Base-by-base conservation (phyloP, 2,113 vertebrate species). In the Dasyornis broadbenti region DNA sequence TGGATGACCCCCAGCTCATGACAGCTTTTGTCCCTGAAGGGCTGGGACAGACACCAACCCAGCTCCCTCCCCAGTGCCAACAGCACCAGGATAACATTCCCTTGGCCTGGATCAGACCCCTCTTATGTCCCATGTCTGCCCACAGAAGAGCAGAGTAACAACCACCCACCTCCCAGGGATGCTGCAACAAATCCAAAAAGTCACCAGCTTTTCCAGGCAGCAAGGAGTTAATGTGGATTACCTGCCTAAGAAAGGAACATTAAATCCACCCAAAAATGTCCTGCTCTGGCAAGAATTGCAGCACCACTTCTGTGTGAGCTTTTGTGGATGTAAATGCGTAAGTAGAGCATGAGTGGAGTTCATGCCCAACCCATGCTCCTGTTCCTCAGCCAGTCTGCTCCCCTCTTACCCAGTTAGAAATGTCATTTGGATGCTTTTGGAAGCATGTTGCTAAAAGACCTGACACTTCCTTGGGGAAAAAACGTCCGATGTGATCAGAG, bases 1-100 rank as follows among this genome's bases (percentile, higher is more conserved):
- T 72, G 31, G 12, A 9, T 91, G 7, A 1, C 1, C 10, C 9
- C 13, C 12, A 33, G 68, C 2, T 77, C 27, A 5, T 0, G 18
- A 61, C 21, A 64, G 73, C 19, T 63, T 47, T 4, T 31, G 35
- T 69, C 40, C 28, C 20, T 24, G 23, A 4, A 10, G 27, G 52
- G 49, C 23, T 71, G 81, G 23, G 86, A 39, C 20, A 52, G 70
- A 31, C 49, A n/a, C 18, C 53, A 82, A 49, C 17, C 20, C 65
- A 68, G 60, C 54, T 64, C n/a, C 31, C 11, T 69, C 13, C 21
- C 13, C 8, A 5, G 13, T 57, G 65, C 44, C n/a, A 30, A 26
- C 49, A 42, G 20, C 50, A 26, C 39, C n/a, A 53, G 23, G 47
- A 35, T 63, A 17, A 17, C 21, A 5, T 57, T 83, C 31, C 47